Evolutionary conservation across 2,113 vertebrate genomes (phyloP).

Genomic region (Delphinus delphis): DNA sequence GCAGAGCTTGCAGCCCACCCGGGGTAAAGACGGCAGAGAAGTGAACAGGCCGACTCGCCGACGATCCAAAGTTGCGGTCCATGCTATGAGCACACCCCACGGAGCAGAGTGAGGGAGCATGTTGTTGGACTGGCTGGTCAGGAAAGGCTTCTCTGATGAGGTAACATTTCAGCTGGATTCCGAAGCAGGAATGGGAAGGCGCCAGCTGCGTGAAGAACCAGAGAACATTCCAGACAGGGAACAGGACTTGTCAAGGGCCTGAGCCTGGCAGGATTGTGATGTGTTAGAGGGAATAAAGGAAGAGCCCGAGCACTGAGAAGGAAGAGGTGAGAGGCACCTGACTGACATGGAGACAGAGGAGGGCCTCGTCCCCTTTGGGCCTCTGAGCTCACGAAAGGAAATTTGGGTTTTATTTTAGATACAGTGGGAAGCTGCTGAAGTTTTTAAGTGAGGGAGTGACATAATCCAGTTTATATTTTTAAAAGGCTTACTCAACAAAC

Average conservation of each 20-base stretch:
- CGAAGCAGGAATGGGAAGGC: not conserved
- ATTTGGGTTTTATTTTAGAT: slow-evolving; percentile 17
- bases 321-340: not conserved
- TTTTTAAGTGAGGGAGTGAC: not conserved
- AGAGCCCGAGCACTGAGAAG: not conserved
- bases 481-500: not conserved
- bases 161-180: not conserved
- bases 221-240: not conserved
- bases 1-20: not conserved
- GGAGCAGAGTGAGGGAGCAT: not conserved
- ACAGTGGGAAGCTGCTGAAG: not conserved
- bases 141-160: not conserved
- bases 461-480: not conserved
- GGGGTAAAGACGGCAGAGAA: not conserved
- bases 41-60: not conserved
- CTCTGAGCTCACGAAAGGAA: not conserved
- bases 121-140: not conserved
- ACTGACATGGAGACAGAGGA: not conserved
- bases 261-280: not conserved
- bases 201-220: not conserved
- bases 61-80: not conserved
- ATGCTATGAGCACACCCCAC: not conserved
- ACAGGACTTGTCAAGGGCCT: not conserved
- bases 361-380: not conserved
- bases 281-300: not conserved